Base-by-base conservation (phyloP, 1,140 invertebrate genomes). In the Chionoecetes opilio region DNA sequence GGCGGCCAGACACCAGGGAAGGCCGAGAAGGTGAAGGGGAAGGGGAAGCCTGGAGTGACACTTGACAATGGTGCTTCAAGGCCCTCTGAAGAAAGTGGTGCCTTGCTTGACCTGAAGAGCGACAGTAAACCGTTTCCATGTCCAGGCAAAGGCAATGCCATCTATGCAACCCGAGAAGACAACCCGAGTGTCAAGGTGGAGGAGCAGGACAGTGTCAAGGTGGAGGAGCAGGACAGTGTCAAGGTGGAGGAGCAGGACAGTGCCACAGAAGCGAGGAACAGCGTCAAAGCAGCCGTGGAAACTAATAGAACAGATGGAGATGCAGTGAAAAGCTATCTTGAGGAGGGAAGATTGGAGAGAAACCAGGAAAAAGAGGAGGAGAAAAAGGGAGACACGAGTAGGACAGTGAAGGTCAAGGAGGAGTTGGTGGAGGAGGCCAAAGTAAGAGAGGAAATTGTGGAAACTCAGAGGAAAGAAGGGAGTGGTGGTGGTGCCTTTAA, bases 401-500 rank as follows among this genome's bases (percentile, higher is more conserved):
- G 8, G 63, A n/a, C 26, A 26, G 63, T n/a, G 63, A 21, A n/a
- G n/a, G 6, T n/a, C 26, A 75, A 75, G n/a, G 21, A 75, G n/a
- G 63, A n/a, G 6, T 6, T 75, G 63, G 21, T 5, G 6, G 63
- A 75, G 5, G n/a, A 21, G n/a, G n/a, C n/a, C 5, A 75, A n/a
- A 75, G 21, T n/a, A 75, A n/a, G 21, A 75, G n/a, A 75, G n/a
- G 63, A 53, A 11, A 17, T 0, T 9, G 46, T 53, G 46, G 46
- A 53, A 75, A 26, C 0, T 6, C 53, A 63, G 2, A 75, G 21
- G 21, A 11, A 75, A 75, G 21, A 75, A n/a, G 8, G 46, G 29
- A 38, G 85, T 91, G 31, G 29, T 38, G 6, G 35, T 32, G 21
- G 34, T 34, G n/a, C 92, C 21, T 96, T 96, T 89, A 85, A 96